Conservation (phyloP, 2,113 vertebrate species). For the Mobula hypostoma region DNA sequence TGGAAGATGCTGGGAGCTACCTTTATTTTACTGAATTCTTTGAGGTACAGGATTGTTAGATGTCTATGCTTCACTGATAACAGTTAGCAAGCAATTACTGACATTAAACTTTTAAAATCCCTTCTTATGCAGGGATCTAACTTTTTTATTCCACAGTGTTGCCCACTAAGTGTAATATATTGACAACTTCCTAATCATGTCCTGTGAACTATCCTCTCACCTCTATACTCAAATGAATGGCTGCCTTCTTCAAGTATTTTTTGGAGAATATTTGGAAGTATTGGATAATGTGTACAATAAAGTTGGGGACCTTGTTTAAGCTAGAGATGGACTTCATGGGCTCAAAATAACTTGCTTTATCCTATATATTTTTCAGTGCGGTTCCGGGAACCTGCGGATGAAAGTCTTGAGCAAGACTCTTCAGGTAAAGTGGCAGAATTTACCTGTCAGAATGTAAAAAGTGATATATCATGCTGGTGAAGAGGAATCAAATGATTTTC, state of each 20-base stretch:
- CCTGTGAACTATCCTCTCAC: neutral
- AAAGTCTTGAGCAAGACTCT: constrained; percentile 17
- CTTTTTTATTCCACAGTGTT: neutral
- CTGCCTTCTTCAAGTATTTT: neutral
- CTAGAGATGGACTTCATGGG: neutral
- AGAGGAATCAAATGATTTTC: neutral
- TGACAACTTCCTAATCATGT: neutral
- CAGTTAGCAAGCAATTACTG: neutral
- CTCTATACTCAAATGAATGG: neutral
- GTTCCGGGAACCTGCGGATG: neutral
- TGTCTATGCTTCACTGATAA: neutral
- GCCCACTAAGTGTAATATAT: neutral
- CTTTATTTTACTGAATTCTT: neutral
- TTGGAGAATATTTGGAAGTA: no score
- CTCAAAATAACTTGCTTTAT: neutral
- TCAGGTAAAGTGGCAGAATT: neutral
- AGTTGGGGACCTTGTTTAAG: neutral
- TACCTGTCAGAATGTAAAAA: neutral
- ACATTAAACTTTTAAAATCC: neutral
- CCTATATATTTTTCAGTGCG: constrained; percentile 14
- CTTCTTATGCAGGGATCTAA: neutral
- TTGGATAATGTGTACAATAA: neutral
- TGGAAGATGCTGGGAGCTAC: no score
- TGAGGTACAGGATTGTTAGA: neutral
- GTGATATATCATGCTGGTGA: neutral